Evolutionary conservation across 2,888 invertebrate species (phyloP).

Genomic region (Julus scanicus): DNA sequence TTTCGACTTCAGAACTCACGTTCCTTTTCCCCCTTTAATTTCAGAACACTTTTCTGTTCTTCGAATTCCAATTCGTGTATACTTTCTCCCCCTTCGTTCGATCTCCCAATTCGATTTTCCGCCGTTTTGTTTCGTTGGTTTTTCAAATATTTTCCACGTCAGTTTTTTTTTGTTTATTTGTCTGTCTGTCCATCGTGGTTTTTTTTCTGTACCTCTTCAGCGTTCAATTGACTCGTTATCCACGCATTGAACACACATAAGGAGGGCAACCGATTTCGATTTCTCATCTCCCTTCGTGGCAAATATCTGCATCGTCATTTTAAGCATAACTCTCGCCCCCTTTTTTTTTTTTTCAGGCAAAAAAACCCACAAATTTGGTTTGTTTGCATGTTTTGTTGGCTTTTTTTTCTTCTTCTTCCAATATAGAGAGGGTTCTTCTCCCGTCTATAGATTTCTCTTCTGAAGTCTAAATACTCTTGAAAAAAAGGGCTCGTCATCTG

Average conservation of each 20-base stretch:
- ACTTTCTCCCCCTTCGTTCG: no score
- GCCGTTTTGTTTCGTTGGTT: no score
- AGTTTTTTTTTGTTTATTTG: no score
- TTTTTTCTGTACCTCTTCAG: no score
- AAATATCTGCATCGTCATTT: background rate
- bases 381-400: background rate
- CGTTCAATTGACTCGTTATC: slow-evolving; percentile 19
- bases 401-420: background rate
- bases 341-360: background rate
- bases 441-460: background rate
- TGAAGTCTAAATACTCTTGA: background rate
- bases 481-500: background rate
- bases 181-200: no score
- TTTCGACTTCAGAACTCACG: no score
- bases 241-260: background rate
- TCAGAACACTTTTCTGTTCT: no score
- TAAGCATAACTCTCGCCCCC: background rate
- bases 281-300: background rate
- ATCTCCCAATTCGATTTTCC: no score
- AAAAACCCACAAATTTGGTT: background rate
- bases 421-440: no score
- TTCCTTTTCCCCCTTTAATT: no score
- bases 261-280: background rate
- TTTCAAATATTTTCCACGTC: no score
- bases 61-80: no score